Conservation (phyloP, 2,797 vertebrate genomes). For the Spinibarbus caldwelli region DNA sequence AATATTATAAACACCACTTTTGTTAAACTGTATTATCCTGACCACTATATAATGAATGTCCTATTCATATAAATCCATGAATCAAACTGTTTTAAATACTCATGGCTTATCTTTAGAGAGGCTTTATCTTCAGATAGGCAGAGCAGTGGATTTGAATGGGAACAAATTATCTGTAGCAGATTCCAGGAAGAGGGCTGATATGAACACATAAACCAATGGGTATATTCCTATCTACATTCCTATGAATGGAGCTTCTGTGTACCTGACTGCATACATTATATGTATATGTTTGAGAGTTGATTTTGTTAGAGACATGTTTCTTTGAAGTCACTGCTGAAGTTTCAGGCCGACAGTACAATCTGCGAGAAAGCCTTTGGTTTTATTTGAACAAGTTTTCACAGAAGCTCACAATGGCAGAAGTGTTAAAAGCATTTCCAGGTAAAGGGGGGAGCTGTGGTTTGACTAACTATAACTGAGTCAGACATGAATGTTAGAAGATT, state of each 20-base stretch:
- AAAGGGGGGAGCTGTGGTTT: constrained; percentile 58
- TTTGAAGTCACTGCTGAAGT: neutral
- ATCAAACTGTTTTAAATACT: constrained; percentile 13
- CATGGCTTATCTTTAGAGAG: neutral
- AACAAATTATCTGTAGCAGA: constrained; percentile 14
- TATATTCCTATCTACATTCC: neutral
- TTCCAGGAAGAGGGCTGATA: constrained; percentile 14
- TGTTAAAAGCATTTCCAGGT: constrained; percentile 69
- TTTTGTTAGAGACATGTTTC: neutral
- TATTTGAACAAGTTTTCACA: constrained; percentile 60
- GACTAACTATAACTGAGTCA: constrained; percentile 40
- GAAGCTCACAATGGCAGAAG: constrained; percentile 37
- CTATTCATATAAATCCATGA: constrained; percentile 18
- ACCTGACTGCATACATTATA: neutral
- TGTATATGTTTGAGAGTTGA: neutral
- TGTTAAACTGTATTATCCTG: neutral
- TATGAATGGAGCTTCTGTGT: neutral
- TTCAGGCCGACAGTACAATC: neutral
- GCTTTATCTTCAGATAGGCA: constrained; percentile 3
- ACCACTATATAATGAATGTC: neutral
- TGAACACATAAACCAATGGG: neutral
- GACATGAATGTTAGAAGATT: constrained; percentile 8
- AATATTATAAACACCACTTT: neutral
- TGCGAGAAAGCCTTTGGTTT: constrained; percentile 67
- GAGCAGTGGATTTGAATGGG: constrained; percentile 38